Evolutionary conservation across 2,113 vertebrate species (phyloP).

Genomic region (Ophthalmolycus amberensis): DNA sequence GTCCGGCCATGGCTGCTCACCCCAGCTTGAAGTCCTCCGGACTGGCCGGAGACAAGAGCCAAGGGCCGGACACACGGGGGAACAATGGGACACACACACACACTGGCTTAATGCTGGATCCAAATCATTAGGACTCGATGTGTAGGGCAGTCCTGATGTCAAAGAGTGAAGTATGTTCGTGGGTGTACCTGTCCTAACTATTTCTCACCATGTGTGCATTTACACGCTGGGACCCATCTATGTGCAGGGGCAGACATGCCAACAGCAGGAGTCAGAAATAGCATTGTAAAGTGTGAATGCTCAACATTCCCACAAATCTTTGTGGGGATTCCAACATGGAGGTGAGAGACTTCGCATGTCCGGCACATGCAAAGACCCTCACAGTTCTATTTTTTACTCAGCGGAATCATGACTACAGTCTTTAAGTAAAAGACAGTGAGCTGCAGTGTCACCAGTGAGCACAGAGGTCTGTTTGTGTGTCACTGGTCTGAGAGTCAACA

Average conservation of each 20-base stretch:
- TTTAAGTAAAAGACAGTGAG: slow-evolving; percentile 57
- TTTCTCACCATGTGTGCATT: not conserved
- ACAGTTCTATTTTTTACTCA: slow-evolving; percentile 43
- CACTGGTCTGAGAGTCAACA: slow-evolving; percentile 78
- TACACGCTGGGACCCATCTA: slow-evolving; percentile 4
- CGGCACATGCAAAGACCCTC: slow-evolving; percentile 67
- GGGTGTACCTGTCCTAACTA: slow-evolving; percentile 10
- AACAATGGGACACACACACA: slow-evolving; percentile 29
- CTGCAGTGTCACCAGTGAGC: slow-evolving; percentile 55
- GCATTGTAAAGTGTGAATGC: slow-evolving; percentile 60
- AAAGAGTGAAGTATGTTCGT: not conserved
- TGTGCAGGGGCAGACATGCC: slow-evolving; percentile 38
- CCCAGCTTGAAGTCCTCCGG: slow-evolving; percentile 75
- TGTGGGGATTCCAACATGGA: slow-evolving; percentile 77
- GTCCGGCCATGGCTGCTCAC: slow-evolving; percentile 63
- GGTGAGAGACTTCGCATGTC: slow-evolving; percentile 81
- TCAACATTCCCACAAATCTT: slow-evolving; percentile 60
- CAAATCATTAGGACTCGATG: not conserved
- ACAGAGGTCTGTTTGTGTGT: slow-evolving; percentile 70
- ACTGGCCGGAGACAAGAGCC: slow-evolving; percentile 52
- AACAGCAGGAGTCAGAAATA: slow-evolving; percentile 53
- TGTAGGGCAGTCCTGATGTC: not conserved
- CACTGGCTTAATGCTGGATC: slow-evolving; percentile 8
- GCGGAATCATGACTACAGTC: slow-evolving; percentile 52
- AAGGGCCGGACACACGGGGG: slow-evolving; percentile 22